A percentile compares a stretch with the other conserved stretches of the same genome.
Evolutionary conservation across 2,797 vertebrate genomes (phyloP).

Genomic region (Pangasius macronema): DNA sequence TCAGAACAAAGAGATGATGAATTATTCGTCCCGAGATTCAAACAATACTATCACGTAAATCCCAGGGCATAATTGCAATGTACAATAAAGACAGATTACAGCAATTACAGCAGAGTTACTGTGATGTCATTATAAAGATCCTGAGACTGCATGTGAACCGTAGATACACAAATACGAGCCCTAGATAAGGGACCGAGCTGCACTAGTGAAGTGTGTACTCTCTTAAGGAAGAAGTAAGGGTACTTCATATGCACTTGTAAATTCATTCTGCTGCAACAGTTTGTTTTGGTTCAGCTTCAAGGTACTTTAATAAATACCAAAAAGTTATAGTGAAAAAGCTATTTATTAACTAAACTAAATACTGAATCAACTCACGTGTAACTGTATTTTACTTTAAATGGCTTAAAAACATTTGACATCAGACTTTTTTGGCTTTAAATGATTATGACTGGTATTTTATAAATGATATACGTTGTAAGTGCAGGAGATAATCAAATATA

Average conservation of each 20-base stretch:
- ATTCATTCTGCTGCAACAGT: neutral
- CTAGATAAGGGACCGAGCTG: neutral
- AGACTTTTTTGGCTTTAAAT: neutral
- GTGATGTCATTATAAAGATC: neutral
- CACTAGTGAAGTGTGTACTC: neutral
- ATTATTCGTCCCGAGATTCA: neutral
- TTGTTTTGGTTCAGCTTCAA: no score
- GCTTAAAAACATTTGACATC: no score
- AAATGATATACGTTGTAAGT: neutral
- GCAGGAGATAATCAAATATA: neutral
- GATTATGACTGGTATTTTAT: neutral
- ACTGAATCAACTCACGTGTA: no score
- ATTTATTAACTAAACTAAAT: no score
- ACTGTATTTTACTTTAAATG: no score
- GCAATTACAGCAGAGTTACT: neutral
- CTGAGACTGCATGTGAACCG: neutral
- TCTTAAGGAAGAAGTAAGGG: neutral
- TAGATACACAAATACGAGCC: neutral
- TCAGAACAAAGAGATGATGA: constrained; percentile 13
- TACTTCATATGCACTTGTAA: neutral
- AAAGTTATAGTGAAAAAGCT: no score
- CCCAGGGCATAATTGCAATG: neutral
- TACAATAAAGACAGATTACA: constrained; percentile 14
- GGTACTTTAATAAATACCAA: no score
- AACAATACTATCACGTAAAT: neutral